phyloP scores from a whole-genome alignment of 2,113 vertebrate species.

The Struthio camelus region DNA sequence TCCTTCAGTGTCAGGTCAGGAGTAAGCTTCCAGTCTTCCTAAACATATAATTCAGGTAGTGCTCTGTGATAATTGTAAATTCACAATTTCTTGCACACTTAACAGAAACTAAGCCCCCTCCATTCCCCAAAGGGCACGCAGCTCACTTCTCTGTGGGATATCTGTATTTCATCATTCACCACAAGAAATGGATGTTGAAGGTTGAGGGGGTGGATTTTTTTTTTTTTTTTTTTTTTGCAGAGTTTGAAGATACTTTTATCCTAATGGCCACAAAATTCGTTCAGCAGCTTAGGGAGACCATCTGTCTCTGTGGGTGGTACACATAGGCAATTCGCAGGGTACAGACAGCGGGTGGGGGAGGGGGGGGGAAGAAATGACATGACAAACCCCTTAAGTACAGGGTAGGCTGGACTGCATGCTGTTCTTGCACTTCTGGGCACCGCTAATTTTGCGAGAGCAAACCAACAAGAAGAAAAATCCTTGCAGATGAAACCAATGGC shows the following conservation, averaged over 20 bases:
- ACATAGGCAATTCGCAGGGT: neutral
- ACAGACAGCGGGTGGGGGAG: neutral
- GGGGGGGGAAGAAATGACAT: neutral
- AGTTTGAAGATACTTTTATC: neutral
- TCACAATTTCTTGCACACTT: neutral
- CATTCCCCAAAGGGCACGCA: neutral
- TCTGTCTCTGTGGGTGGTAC: conserved; percentile 48
- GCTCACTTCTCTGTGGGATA: neutral
- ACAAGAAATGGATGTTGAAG: neutral
- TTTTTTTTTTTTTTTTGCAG: neutral
- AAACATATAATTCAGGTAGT: neutral
- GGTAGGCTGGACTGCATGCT: neutral
- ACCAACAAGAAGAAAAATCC: conserved; percentile 1
- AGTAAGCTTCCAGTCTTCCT: neutral
- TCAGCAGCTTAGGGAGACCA: conserved; percentile 4
- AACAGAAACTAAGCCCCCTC: neutral
- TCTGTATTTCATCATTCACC: neutral
- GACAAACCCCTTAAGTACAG: conserved; percentile 6
- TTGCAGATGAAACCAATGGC: neutral
- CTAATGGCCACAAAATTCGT: conserved; percentile 10
- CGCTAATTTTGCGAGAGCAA: neutral
- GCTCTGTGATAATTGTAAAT: neutral
- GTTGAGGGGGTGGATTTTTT: neutral
- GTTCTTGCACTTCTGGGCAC: neutral
- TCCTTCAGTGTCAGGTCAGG: neutral